Evolutionary conservation across 2,113 vertebrate genomes (phyloP).

Genomic region (Cyrtonyx montezumae): DNA sequence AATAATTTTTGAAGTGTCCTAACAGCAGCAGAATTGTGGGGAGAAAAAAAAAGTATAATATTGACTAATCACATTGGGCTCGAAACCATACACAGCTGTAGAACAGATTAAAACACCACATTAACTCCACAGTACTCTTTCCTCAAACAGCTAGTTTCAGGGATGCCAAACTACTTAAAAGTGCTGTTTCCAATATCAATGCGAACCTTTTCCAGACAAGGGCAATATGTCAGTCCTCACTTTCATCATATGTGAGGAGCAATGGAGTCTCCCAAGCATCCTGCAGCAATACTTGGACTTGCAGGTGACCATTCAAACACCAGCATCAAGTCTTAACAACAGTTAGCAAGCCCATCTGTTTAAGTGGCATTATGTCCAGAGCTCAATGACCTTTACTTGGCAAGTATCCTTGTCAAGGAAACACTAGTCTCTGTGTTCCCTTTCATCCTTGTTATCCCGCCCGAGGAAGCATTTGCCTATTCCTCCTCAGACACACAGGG

Average conservation of each 20-base stretch:
- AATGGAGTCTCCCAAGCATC: not conserved
- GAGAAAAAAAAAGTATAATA: not conserved
- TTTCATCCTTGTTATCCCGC: not conserved
- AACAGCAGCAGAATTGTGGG: not conserved
- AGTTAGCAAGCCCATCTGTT: not conserved
- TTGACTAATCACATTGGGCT: not conserved
- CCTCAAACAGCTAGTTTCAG: slow-evolving; percentile 7
- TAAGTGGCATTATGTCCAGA: not conserved
- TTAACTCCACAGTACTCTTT: not conserved
- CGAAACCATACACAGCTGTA: slow-evolving; percentile 10
- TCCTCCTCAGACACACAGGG: not conserved
- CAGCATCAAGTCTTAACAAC: not conserved
- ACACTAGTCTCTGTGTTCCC: not conserved
- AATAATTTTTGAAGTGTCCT: not conserved
- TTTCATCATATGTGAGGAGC: not conserved
- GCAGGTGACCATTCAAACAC: not conserved
- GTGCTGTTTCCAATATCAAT: not conserved
- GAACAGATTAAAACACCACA: not conserved
- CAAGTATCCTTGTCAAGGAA: not conserved
- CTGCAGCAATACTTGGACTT: not conserved
- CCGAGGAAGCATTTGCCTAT: not conserved
- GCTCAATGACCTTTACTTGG: not conserved
- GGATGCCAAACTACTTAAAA: not conserved
- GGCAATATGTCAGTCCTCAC: not conserved
- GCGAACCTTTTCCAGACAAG: not conserved